These are phyloP conservation scores for Halichoeres trimaculatus DNA, from an alignment of 2,113 vertebrate species.

Conservation along the genomic window DNA sequence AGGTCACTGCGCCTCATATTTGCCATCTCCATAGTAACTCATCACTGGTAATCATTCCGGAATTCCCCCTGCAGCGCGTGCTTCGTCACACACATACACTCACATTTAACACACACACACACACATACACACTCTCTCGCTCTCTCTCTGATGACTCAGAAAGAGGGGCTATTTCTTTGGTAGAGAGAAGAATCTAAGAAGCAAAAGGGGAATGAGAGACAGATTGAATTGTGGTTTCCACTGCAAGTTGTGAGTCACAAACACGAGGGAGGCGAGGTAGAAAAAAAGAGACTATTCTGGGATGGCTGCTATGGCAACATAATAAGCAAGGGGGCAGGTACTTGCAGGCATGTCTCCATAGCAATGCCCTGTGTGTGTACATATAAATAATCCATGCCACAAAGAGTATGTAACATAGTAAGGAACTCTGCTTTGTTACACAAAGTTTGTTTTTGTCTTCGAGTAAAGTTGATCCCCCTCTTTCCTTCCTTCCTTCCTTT, in stretches of 20 bases:
- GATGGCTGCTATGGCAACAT: slow-evolving; percentile 85
- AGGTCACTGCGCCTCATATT: slow-evolving; percentile 61
- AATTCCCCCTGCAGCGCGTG: slow-evolving; percentile 73
- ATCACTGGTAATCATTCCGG: slow-evolving; percentile 69
- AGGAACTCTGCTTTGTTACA: slow-evolving; percentile 41
- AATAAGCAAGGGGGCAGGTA: slow-evolving; percentile 85
- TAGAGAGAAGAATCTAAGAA: slow-evolving; percentile 70
- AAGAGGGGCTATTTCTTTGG: slow-evolving; percentile 64
- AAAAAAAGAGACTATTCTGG: slow-evolving; percentile 82
- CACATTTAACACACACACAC: slow-evolving; percentile 7
- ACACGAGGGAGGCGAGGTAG: slow-evolving; percentile 79
- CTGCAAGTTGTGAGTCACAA: slow-evolving; percentile 83
- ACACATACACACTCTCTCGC: not conserved
- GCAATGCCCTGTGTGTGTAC: slow-evolving; percentile 79
- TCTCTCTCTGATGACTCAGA: slow-evolving; percentile 69
- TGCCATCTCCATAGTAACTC: slow-evolving; percentile 77
- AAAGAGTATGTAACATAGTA: slow-evolving; percentile 65
- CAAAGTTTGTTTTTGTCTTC: slow-evolving; percentile 37
- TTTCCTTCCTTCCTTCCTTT: not conserved
- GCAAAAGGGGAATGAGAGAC: slow-evolving; percentile 78
- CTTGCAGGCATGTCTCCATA: slow-evolving; percentile 81
- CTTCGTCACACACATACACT: slow-evolving; percentile 31
- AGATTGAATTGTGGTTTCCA: slow-evolving; percentile 85
- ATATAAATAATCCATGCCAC: slow-evolving; percentile 80
- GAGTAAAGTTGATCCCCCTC: slow-evolving; percentile 3